A percentile compares a stretch with the other conserved stretches of the same genome.
Evolutionary conservation across 64 coral and sea anemone genomes (phyloP).

Genomic region (Cladopsammia gracilis): DNA sequence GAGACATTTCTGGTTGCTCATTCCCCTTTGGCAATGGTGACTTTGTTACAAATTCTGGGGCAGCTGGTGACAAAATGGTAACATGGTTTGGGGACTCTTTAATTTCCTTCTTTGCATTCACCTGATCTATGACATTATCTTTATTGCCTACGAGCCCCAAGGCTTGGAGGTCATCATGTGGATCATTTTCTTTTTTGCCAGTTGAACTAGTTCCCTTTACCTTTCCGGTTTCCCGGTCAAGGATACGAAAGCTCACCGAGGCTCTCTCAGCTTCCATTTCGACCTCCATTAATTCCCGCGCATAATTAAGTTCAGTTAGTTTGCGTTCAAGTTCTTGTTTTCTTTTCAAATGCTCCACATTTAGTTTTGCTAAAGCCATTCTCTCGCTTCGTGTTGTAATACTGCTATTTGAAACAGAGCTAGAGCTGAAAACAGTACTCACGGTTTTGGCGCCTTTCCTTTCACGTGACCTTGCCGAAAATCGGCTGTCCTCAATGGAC

Average conservation of each 20-base stretch:
- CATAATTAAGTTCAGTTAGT: constrained; percentile 15
- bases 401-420: not conserved
- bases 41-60: too few species aligned
- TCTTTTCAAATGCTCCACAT: constrained; percentile 53
- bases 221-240: not conserved
- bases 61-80: too few species aligned
- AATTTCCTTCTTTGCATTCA: too few species aligned
- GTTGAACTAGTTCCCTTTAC: not conserved
- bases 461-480: too few species aligned
- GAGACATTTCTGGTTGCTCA: not conserved
- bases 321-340: constrained; percentile 36
- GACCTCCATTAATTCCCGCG: constrained; percentile 19
- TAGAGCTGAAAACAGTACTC: not conserved
- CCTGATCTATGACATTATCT: too few species aligned
- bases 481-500: not conserved
- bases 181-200: too few species aligned
- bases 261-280: constrained; percentile 4
- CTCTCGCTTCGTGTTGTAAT: constrained; percentile 21
- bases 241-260: constrained; percentile 13
- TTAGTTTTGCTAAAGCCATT: constrained; percentile 49
- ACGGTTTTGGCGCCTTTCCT: too few species aligned
- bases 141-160: too few species aligned
- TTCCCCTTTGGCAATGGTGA: not conserved
- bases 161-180: too few species aligned
- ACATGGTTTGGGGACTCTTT: too few species aligned